Conservation (phyloP, 2,797 vertebrate genomes). For the Muraenolepis orangiensis region DNA sequence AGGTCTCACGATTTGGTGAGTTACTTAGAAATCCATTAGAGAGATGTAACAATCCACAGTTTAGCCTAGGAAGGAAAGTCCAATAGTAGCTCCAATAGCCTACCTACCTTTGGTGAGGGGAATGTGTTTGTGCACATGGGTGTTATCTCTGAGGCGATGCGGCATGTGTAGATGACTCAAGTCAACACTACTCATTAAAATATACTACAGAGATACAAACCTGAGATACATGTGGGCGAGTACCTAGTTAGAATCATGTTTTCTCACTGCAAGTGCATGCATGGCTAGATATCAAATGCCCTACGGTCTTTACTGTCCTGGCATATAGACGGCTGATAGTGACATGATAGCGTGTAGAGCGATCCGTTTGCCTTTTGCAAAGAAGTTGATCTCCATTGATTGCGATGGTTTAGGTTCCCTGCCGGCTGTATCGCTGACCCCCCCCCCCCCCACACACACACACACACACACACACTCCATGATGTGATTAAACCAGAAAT, state of each 20-base stretch:
- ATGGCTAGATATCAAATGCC: constrained; percentile 69
- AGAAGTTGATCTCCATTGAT: constrained; percentile 77
- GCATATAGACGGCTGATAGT: constrained; percentile 48
- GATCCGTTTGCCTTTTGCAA: constrained; percentile 77
- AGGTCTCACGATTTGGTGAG: not conserved
- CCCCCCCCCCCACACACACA: too few species aligned
- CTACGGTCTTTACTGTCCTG: constrained; percentile 62
- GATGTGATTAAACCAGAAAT: not conserved
- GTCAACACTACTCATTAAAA: constrained; percentile 7
- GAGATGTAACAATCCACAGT: not conserved
- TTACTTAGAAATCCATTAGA: not conserved
- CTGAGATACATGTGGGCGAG: not conserved
- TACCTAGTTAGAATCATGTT: constrained; percentile 28
- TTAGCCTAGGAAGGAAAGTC: not conserved
- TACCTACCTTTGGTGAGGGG: not conserved
- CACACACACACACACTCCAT: too few species aligned
- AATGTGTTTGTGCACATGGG: not conserved
- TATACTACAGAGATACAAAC: not conserved
- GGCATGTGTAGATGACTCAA: not conserved
- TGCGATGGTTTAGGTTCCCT: constrained; percentile 70
- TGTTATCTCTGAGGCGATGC: not conserved
- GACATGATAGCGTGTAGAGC: constrained; percentile 56
- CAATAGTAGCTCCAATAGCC: not conserved
- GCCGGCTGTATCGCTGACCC: constrained; percentile 41
- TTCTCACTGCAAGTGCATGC: constrained; percentile 69